These are phyloP conservation scores for Drosophila mauritiana DNA, from an alignment of 1,140 invertebrate genomes.

Conservation along the genomic window DNA sequence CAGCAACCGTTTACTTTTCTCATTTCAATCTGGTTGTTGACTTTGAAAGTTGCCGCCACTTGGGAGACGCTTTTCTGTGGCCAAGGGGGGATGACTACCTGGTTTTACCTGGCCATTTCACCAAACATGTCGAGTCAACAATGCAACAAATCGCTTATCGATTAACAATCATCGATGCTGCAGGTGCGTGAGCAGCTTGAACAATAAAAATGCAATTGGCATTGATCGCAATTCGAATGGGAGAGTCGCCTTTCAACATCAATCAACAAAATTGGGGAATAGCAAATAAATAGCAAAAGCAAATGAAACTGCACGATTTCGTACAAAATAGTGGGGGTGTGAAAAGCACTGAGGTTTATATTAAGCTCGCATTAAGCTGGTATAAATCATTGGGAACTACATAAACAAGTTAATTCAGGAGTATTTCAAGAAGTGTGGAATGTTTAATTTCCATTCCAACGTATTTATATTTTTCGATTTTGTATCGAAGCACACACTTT, in stretches of 20 bases:
- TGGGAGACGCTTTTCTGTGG: background rate
- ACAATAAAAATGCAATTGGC: conserved; percentile 29
- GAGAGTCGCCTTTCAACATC: conserved; percentile 19
- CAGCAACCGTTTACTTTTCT: conserved; percentile 54
- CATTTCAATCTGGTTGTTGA: conserved; percentile 63
- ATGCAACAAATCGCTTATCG: conserved; percentile 45
- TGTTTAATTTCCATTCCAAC: no score
- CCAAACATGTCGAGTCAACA: conserved; percentile 61
- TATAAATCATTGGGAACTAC: no score
- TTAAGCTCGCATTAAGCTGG: background rate
- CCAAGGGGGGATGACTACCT: conserved; percentile 6
- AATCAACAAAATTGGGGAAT: conserved; percentile 6
- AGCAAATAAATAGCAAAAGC: background rate
- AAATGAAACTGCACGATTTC: background rate
- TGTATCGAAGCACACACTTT: background rate
- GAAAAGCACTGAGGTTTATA: conserved; percentile 7
- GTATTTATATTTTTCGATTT: background rate
- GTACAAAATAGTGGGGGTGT: background rate
- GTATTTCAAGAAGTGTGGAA: no score
- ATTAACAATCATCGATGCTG: conserved; percentile 25
- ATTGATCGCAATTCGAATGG: conserved; percentile 46
- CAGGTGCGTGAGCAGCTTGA: conserved; percentile 44
- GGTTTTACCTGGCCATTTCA: conserved; percentile 26
- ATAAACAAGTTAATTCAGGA: no score
- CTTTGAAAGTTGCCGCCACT: conserved; percentile 62